Evolutionary conservation across 2,888 invertebrate species (phyloP).

Genomic region (Tetropium fuscum): DNA sequence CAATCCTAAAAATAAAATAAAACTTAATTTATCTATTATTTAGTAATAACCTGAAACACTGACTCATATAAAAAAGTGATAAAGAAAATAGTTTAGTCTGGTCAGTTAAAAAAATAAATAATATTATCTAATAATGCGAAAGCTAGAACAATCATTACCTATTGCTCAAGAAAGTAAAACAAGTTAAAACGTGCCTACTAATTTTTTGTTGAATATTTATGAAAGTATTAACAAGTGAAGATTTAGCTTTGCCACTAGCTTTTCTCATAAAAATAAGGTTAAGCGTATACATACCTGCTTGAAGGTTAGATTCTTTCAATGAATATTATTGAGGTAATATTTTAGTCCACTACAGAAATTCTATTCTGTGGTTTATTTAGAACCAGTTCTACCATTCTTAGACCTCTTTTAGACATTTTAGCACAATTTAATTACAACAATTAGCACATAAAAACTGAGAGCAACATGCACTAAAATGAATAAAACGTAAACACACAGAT

Average conservation of each 20-base stretch:
- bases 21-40: background rate
- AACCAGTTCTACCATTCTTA: constrained; percentile 1
- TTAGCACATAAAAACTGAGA: background rate
- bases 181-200: constrained; percentile 1
- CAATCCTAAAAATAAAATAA: background rate
- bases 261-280: background rate
- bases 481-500: constrained; percentile 4
- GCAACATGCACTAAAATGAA: background rate
- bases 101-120: too few species aligned
- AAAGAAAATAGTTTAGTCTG: too few species aligned
- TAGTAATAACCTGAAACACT: constrained; percentile 1
- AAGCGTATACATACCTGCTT: background rate
- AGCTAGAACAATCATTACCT: too few species aligned
- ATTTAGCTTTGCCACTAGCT: background rate
- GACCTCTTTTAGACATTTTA: background rate
- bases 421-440: background rate
- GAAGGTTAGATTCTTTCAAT: constrained; percentile 1
- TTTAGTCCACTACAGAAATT: background rate
- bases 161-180: too few species aligned
- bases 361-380: constrained; percentile 1
- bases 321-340: background rate
- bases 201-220: background rate
- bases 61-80: too few species aligned
- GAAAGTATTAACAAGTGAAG: background rate
- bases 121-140: too few species aligned